phyloP scores from a whole-genome alignment of 1,140 invertebrate species.

The Calliphora vicina region DNA sequence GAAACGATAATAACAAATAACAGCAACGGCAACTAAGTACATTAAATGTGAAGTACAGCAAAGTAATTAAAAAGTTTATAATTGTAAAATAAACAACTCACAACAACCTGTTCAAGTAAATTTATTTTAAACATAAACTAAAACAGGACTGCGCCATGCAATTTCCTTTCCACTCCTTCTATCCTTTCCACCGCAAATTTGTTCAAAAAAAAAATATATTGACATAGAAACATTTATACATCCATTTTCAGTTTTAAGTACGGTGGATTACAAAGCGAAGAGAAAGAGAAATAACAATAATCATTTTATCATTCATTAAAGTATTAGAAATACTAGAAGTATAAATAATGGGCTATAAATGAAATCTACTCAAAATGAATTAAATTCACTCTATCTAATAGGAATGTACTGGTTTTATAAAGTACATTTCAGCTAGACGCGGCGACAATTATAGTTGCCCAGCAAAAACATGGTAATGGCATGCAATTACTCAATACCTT shows the following conservation, averaged over 20 bases:
- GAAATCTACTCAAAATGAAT: background rate
- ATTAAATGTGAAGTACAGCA: background rate
- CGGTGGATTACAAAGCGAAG: no score
- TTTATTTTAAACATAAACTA: background rate
- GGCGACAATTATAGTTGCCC: no score
- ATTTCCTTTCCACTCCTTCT: background rate
- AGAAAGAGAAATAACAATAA: no score
- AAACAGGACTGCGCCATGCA: background rate
- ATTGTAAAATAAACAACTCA: slow-evolving; percentile 29
- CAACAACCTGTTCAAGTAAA: slow-evolving; percentile 15
- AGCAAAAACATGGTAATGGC: no score
- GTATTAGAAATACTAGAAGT: background rate
- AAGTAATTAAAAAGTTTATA: slow-evolving; percentile 35
- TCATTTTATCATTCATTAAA: background rate
- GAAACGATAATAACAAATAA: background rate
- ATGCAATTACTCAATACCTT: no score
- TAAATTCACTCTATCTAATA: no score
- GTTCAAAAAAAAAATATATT: background rate
- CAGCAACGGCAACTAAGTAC: background rate
- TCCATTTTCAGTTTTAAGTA: no score
- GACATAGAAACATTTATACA: background rate
- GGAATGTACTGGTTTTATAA: no score
- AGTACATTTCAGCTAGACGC: no score
- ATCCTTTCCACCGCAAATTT: background rate
- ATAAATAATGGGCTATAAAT: background rate